phyloP scores from a whole-genome alignment of 1,140 invertebrate genomes.

The Metopolophium dirhodum region DNA sequence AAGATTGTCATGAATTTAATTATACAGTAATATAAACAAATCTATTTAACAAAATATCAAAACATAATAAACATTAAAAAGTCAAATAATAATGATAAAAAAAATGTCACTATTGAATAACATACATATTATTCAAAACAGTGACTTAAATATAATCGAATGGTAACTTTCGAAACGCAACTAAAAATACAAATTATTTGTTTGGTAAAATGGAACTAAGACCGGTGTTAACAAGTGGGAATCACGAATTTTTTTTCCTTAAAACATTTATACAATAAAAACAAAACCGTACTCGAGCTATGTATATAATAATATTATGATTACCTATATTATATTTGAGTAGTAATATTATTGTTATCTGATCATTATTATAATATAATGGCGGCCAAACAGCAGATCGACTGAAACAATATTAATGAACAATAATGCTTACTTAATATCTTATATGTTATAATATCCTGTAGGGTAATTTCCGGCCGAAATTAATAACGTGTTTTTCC shows the following conservation, averaged over 20 bases:
- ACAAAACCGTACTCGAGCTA: background rate
- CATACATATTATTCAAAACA: background rate
- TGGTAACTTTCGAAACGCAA: slow-evolving; percentile 24
- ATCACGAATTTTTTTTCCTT: background rate
- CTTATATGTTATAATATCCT: background rate
- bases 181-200: slow-evolving; percentile 17
- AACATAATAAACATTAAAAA: slow-evolving; percentile 24
- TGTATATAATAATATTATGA: background rate
- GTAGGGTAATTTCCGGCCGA: background rate
- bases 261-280: background rate
- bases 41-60: background rate
- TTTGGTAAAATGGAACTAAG: slow-evolving; percentile 6
- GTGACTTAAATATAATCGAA: slow-evolving; percentile 11
- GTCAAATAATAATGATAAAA: background rate
- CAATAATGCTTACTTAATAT: background rate
- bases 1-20: slow-evolving; percentile 43
- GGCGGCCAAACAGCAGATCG: background rate
- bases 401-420: background rate
- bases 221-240: background rate
- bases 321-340: background rate
- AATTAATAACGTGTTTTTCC: background rate
- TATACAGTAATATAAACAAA: background rate
- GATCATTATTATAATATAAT: background rate
- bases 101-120: background rate
- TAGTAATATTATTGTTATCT: background rate